Base-by-base conservation (phyloP, 2,888 invertebrate species). In the Ennomos fuscantarius region DNA sequence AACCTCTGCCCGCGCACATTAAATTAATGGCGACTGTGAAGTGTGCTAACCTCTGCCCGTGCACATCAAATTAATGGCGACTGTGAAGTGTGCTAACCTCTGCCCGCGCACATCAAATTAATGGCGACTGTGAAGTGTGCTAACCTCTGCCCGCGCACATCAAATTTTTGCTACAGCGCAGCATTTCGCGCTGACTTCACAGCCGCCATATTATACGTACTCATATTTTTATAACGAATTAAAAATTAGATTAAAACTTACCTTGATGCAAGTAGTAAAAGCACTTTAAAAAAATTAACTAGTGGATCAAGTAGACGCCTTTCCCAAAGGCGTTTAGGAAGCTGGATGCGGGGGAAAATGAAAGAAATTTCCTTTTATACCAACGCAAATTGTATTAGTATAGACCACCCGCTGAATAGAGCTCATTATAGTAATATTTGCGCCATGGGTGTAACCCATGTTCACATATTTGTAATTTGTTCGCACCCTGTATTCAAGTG, bases 361-460 rank as follows among this genome's bases (percentile, higher is more conserved):
- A 54, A 48, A 60, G 55, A 61, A 62, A 61, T 69, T 73, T 71
- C 74, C 83, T 88, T 89, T 78, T 90, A 90, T 90, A 90, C 79
- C 71, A 72, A 62, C 69, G 72, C 79, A 87, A 89, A 89, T 87
- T 86, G 79, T 77, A 79, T 71, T 69, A 55, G 65, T 71, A 84
- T 85, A 82, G 79, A 78, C 89, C 87, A 79, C 91, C 91, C 86
- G 89, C 87, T 89, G 91, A 89, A 88, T 88, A 79, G 70, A 70
- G 73, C 74, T 91, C 89, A 86, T 91, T 89, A 89, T 74, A 72
- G 73, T 69, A 73, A 77, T 78, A 70, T 59, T 62, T 51, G 40
- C 44, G 6, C 48, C 62, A 75, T 78, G 86, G 91, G 90, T 79
- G 89, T 85, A 87, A 82, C 81, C 79, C 74, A 84, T 85, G 76